Base-by-base conservation (phyloP, 2,797 vertebrate genomes). In the Clarias platycephalus region DNA sequence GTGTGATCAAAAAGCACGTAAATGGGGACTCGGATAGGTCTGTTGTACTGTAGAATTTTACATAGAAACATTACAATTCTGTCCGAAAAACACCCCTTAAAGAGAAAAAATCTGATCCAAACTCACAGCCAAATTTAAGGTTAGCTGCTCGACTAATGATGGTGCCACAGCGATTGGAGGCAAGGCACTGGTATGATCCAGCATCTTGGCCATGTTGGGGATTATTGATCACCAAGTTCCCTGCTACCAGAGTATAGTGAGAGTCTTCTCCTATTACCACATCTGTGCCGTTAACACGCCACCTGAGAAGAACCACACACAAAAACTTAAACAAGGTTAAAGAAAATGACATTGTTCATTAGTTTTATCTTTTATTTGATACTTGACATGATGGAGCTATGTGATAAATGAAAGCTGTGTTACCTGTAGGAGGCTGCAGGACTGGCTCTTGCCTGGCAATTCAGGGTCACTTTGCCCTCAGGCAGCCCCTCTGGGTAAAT, bases 81-180 rank as follows among this genome's bases (percentile, higher is more conserved):
- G 7, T 75, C 7, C 9, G 55, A 24, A 28, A 78, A 26, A 20
- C 8, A 80, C 26, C 6, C n/a, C n/a, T 80, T 64, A 28, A 64
- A 24, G 7, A 64, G 28, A 31, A 49, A 2, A 64, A 2, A 0
- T 78, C 53, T 72, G 31, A n/a, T 58, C 44, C n/a, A 60, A 64
- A 93, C 97, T 99, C 92, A 99, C 98, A 99, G 93, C 98, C 97
- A 66, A 99, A 99, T 87, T 96, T 97, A 31, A 99, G 94, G 76
- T 95, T 94, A 0, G 97, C 97, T 64, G 97, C 97, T 72, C 94
- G 95, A 94, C 98, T 99, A 91, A 98, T 93, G 49, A 99, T 95
- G 0, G 96, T 96, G 88, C 98, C 98, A 60, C 96, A 95, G 70
- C 96, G 89, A 79, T 99, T 99, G 60, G 95, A 94, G 49, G 97